A percentile compares a stretch with the other conserved stretches of the same genome.
These are phyloP conservation scores for Turritopsis dohrnii DNA, from an alignment of 30 jellyfish, hydroid and myxozoan genomes.

Conservation along the genomic window DNA sequence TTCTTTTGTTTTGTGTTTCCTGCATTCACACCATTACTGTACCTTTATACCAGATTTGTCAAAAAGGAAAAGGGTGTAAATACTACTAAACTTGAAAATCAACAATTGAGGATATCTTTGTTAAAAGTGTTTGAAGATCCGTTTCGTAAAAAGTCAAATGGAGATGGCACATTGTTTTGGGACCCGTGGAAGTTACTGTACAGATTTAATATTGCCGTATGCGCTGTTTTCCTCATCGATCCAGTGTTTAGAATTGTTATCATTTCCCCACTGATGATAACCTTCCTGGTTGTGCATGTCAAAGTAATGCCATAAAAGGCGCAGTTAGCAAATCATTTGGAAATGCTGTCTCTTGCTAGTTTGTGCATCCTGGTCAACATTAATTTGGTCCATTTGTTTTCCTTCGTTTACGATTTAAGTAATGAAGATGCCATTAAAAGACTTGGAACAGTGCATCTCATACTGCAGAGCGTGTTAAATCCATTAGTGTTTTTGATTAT, in stretches of 20 bases:
- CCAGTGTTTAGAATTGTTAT: neutral
- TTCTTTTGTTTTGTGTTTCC: neutral
- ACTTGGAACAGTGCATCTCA: neutral
- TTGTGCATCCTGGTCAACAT: neutral
- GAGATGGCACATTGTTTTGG: neutral
- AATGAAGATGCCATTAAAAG: neutral
- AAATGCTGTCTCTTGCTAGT: neutral
- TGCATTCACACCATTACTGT: neutral
- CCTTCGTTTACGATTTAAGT: neutral
- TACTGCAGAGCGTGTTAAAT: neutral
- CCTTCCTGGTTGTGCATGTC: neutral
- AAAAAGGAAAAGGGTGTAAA: neutral
- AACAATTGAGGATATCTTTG: neutral
- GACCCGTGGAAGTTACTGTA: neutral
- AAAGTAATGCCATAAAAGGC: neutral
- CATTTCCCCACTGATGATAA: neutral
- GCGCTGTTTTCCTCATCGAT: neutral
- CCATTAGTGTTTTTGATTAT: neutral
- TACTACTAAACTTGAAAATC: neutral
- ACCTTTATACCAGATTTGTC: neutral
- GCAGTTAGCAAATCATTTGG: neutral
- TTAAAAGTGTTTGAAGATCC: neutral
- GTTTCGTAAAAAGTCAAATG: neutral
- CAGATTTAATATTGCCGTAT: neutral
- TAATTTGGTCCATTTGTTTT: neutral